Conservation (phyloP, 2,888 invertebrate species). For the Epinotia bilunana region DNA sequence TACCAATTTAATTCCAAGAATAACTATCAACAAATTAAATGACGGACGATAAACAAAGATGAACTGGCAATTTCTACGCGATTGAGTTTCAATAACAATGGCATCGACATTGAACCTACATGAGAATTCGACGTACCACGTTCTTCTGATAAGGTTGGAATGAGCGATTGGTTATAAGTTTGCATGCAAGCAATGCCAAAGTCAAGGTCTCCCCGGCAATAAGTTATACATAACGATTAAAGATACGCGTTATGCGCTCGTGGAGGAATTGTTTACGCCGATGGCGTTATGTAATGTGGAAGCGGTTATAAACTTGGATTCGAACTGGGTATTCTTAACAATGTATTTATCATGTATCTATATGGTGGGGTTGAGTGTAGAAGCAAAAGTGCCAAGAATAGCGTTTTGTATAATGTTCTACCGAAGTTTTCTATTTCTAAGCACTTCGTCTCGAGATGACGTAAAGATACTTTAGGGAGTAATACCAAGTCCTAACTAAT, state of each 20-base stretch:
- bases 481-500: neutral
- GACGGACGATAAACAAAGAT: slow-evolving; percentile 26
- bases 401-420: neutral
- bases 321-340: neutral
- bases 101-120: slow-evolving; percentile 34
- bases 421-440: neutral
- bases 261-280: slow-evolving; percentile 19
- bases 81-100: slow-evolving; percentile 31
- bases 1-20: neutral
- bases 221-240: slow-evolving; percentile 35
- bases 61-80: slow-evolving; percentile 28
- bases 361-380: neutral
- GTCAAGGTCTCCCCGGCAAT: slow-evolving; percentile 36
- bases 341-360: neutral
- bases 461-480: neutral
- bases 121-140: slow-evolving; percentile 37
- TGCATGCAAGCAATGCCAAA: slow-evolving; percentile 42
- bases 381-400: neutral
- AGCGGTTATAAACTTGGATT: neutral
- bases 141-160: slow-evolving; percentile 34
- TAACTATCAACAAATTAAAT: neutral
- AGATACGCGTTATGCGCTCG: slow-evolving; percentile 27
- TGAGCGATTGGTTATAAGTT: slow-evolving; percentile 39
- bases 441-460: neutral
- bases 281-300: slow-evolving; percentile 7